A percentile compares a stretch with the other conserved stretches of the same genome.
These are phyloP conservation scores for Meliscaeva auricollis DNA, from an alignment of 2,888 invertebrate genomes.

Conservation along the genomic window DNA sequence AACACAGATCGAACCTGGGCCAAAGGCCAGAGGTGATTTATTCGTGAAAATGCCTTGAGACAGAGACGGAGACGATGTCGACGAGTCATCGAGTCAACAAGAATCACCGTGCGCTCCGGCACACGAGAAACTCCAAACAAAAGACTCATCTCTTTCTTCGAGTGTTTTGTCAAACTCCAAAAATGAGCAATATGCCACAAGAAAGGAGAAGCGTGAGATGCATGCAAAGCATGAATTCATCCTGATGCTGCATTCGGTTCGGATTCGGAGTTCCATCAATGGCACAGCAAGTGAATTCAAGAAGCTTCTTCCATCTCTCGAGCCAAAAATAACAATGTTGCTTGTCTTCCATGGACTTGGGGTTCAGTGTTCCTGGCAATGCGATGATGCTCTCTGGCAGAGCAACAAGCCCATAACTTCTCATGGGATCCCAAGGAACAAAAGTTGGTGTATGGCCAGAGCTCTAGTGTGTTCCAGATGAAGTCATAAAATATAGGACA, in stretches of 20 bases:
- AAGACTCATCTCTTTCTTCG: conserved; percentile 4
- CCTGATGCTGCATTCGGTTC: conserved; percentile 21
- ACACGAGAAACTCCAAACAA: neutral
- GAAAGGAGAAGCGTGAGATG: conserved; percentile 45
- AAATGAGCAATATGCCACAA: conserved; percentile 63
- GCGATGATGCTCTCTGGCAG: conserved; percentile 39
- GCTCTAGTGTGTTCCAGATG: conserved; percentile 72
- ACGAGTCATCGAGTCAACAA: conserved; percentile 37
- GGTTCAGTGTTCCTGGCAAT: conserved; percentile 17
- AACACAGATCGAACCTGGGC: conserved; percentile 73
- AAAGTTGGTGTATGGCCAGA: conserved; percentile 15
- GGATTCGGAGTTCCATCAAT: conserved; percentile 34
- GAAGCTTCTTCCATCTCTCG: conserved; percentile 28
- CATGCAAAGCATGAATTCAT: conserved; percentile 73
- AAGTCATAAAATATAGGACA: conserved; percentile 75
- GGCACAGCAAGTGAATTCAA: conserved; percentile 69
- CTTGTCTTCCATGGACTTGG: conserved; percentile 43
- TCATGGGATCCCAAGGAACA: conserved; percentile 54
- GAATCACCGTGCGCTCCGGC: conserved; percentile 24
- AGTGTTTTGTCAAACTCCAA: conserved; percentile 36
- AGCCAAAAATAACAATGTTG: conserved; percentile 57
- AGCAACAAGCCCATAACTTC: conserved; percentile 33
- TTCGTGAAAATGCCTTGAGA: conserved; percentile 69
- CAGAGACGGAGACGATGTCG: conserved; percentile 27
- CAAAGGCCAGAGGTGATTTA: conserved; percentile 76